Conservation (phyloP, 1,140 invertebrate species). For the Macrobrachium nipponense region DNA sequence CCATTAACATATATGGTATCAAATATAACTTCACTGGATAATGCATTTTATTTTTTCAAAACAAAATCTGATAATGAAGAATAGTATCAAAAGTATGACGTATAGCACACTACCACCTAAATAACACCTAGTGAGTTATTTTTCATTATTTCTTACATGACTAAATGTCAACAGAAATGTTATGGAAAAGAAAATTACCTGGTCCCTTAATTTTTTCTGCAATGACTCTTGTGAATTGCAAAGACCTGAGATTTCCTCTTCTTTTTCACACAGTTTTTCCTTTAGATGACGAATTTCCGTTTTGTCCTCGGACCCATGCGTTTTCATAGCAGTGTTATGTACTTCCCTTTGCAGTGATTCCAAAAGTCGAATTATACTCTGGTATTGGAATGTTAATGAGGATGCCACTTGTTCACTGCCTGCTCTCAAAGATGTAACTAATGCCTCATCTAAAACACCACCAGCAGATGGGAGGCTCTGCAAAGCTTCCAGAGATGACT, state of each 20-base stretch:
- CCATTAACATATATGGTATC: no score
- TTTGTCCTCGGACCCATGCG: conserved; percentile 11
- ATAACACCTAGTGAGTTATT: background rate
- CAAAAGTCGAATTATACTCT: conserved; percentile 42
- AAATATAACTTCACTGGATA: no score
- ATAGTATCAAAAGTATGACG: no score
- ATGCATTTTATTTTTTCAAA: no score
- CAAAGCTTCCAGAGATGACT: conserved; percentile 27
- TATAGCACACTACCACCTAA: no score
- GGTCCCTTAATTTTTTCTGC: conserved; percentile 30
- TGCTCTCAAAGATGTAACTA: conserved; percentile 33
- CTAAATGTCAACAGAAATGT: background rate
- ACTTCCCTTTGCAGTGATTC: conserved; percentile 39
- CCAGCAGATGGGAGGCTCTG: conserved; percentile 19
- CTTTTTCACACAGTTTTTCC: conserved; percentile 31
- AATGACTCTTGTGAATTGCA: background rate
- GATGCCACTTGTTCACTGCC: conserved; percentile 27
- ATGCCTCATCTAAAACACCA: conserved; percentile 16
- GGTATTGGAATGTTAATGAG: conserved; percentile 27
- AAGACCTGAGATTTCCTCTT: conserved; percentile 3
- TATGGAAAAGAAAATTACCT: conserved; percentile 23
- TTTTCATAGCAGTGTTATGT: background rate
- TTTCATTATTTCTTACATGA: background rate
- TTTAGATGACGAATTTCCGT: conserved; percentile 21
- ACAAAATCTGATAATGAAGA: no score